phyloP scores from a whole-genome alignment of 37 sponge, comb jelly and placozoan species.

The Axinella damicornis region DNA sequence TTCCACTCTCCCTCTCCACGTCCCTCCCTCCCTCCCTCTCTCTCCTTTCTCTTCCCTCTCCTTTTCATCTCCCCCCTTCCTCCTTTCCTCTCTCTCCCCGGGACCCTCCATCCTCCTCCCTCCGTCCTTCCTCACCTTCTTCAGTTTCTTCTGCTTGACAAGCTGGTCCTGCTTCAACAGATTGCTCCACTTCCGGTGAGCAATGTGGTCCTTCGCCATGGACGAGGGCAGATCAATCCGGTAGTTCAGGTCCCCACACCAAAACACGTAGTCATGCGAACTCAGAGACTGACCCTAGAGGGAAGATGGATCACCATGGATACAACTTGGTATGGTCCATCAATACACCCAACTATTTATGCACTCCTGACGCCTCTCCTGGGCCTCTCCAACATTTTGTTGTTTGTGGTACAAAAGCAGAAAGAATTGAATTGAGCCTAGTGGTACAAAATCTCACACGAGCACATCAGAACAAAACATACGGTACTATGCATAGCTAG shows the following conservation, averaged over 20 bases:
- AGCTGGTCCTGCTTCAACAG: conserved; percentile 88
- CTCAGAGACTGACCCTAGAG: conserved; percentile 80
- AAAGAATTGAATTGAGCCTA: no score
- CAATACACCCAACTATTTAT: not conserved
- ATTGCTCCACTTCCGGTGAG: conserved; percentile 62
- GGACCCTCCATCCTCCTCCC: no score
- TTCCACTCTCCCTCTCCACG: no score
- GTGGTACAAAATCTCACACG: no score
- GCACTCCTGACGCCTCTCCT: not conserved
- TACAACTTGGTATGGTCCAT: not conserved
- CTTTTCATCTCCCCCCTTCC: no score
- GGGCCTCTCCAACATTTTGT: no score
- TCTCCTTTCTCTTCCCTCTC: no score
- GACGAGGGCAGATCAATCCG: conserved; percentile 90
- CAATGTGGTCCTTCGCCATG: conserved; percentile 79
- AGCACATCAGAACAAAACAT: no score
- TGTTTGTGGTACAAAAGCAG: no score
- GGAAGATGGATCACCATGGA: not conserved
- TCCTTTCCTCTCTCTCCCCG: no score
- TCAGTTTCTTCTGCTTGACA: conserved; percentile 72
- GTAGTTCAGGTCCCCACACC: conserved; percentile 99
- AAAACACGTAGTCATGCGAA: conserved; percentile 97
- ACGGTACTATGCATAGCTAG: no score
- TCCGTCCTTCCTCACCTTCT: conserved; percentile 44
- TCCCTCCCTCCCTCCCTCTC: no score